Evolutionary conservation across 2,797 vertebrate genomes (phyloP).

Genomic region (Poecilia picta): DNA sequence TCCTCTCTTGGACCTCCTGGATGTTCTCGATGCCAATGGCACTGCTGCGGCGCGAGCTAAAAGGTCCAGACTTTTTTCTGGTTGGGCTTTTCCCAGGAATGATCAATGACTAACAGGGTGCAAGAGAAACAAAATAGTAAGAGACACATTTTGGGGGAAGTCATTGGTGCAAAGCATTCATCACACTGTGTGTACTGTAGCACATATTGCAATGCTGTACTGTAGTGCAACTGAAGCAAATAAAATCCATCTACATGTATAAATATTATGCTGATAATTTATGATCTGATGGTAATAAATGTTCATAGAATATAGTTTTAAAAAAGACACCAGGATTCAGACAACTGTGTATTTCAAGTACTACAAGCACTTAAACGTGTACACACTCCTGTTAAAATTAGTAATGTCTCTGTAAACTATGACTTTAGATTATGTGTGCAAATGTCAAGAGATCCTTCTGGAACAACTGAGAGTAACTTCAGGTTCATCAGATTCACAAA

Average conservation of each 20-base stretch:
- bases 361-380: neutral
- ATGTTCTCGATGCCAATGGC: slow-evolving; percentile 99
- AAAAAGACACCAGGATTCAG: neutral
- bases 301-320: neutral
- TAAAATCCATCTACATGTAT: slow-evolving; percentile 13
- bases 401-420: neutral
- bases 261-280: slow-evolving; percentile 18
- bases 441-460: neutral
- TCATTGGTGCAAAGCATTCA: slow-evolving; percentile 18
- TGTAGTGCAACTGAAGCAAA: neutral
- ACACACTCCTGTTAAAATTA: neutral
- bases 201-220: neutral
- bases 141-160: slow-evolving; percentile 22
- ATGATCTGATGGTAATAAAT: slow-evolving; percentile 22
- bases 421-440: neutral
- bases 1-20: slow-evolving; percentile 94
- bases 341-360: neutral
- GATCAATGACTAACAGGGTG: slow-evolving; percentile 86
- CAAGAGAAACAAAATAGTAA: slow-evolving; percentile 57
- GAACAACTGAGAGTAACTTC: neutral
- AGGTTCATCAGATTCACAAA: neutral
- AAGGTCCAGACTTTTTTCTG: slow-evolving; percentile 94
- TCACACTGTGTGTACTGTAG: neutral
- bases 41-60: slow-evolving; percentile 93
- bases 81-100: slow-evolving; percentile 97